Percentiles rank a stretch among this genome's conserved stretches.
phyloP scores from a whole-genome alignment of 2,888 invertebrate species.

The Acrobasis suavella region DNA sequence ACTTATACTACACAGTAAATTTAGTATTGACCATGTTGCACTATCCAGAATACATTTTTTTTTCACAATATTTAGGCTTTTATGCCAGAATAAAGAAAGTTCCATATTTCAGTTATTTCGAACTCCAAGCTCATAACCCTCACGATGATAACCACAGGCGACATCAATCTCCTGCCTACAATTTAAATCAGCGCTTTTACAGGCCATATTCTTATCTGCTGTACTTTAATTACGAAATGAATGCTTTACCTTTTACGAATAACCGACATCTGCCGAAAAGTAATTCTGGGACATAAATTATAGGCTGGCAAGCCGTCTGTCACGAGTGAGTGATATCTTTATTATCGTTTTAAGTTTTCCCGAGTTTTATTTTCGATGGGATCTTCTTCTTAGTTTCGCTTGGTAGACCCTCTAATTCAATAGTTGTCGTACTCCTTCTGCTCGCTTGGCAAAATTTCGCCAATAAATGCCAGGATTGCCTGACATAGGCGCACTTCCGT shows the following conservation, averaged over 20 bases:
- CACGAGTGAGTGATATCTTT: constrained; percentile 41
- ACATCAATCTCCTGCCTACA: constrained; percentile 17
- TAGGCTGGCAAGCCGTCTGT: constrained; percentile 44
- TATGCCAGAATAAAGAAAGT: too few species aligned
- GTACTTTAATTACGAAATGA: constrained; percentile 50
- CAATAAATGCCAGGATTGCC: too few species aligned
- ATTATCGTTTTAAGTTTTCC: constrained; percentile 36
- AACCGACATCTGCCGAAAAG: constrained; percentile 37
- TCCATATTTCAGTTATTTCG: too few species aligned
- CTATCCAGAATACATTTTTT: too few species aligned
- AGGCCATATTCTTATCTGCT: constrained; percentile 37
- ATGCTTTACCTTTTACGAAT: constrained; percentile 54
- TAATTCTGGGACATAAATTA: constrained; percentile 48
- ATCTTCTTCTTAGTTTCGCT: background rate
- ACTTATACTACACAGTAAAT: too few species aligned
- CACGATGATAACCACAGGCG: background rate
- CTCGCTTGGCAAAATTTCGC: too few species aligned
- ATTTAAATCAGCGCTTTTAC: constrained; percentile 30
- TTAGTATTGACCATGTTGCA: too few species aligned
- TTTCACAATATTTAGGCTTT: too few species aligned
- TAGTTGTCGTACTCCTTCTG: too few species aligned
- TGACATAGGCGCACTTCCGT: too few species aligned
- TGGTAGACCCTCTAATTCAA: background rate
- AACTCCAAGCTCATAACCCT: background rate
- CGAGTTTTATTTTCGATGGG: constrained; percentile 3